Percentiles rank a stretch among this genome's conserved stretches.
Conservation (phyloP, 2,113 vertebrate species). For the Eleginops maclovinus region DNA sequence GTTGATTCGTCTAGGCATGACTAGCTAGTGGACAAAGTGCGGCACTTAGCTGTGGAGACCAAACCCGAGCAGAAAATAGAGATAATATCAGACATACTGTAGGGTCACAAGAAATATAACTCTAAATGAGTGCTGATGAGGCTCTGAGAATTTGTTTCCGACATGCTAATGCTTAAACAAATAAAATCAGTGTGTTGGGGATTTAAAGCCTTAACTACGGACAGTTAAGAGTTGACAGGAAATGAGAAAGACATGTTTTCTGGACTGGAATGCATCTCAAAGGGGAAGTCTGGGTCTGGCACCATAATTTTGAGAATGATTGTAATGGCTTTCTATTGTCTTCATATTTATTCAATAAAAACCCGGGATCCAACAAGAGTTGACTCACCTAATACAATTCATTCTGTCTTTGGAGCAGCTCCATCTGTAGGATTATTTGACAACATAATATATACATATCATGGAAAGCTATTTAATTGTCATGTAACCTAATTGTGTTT, state of each 20-base stretch:
- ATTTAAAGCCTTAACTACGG: background rate
- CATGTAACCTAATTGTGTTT: background rate
- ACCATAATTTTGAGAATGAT: too few species aligned
- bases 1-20: too few species aligned
- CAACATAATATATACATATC: background rate
- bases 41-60: background rate
- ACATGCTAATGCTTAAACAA: background rate
- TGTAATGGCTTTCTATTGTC: too few species aligned
- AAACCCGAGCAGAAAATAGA: too few species aligned
- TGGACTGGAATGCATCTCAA: too few species aligned
- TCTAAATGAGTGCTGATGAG: background rate
- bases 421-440: background rate
- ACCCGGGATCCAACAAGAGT: background rate
- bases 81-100: too few species aligned
- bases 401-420: background rate
- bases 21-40: background rate
- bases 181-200: background rate
- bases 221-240: background rate
- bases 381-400: conserved; percentile 20
- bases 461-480: background rate
- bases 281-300: too few species aligned
- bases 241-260: too few species aligned
- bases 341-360: background rate
- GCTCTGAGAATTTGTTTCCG: background rate
- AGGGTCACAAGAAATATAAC: background rate